These are phyloP conservation scores for Condylura cristata DNA, from an alignment of 2,113 vertebrate species.

Conservation along the genomic window DNA sequence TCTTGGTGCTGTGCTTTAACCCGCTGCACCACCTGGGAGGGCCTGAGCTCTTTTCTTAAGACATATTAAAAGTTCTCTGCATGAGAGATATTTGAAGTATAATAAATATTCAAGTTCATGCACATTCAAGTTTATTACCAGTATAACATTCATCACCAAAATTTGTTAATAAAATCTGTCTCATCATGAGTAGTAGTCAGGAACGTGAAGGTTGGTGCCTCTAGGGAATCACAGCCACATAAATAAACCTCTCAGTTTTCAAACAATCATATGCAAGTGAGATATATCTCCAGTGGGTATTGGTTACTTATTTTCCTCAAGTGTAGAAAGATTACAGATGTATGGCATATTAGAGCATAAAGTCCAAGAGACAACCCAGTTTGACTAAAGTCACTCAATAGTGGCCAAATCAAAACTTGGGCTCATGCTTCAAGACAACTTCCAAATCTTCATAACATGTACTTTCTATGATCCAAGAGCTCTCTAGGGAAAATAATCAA, in stretches of 20 bases:
- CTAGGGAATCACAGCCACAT: background rate
- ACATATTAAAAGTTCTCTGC: background rate
- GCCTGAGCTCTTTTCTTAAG: background rate
- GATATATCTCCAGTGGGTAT: background rate
- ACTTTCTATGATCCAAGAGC: background rate
- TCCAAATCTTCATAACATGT: background rate
- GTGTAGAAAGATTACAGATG: slow-evolving; percentile 9
- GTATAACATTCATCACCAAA: background rate
- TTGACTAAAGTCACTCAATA: background rate
- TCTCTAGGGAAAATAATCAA: background rate
- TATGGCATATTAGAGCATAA: background rate
- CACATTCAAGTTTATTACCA: slow-evolving; percentile 17
- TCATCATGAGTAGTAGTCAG: background rate
- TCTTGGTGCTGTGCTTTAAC: too few relatives aligned
- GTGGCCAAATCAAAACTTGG: slow-evolving; percentile 10
- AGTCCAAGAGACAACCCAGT: background rate
- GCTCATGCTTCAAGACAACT: background rate
- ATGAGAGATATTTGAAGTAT: slow-evolving; percentile 46
- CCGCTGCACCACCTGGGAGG: too few relatives aligned
- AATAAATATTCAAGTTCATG: slow-evolving; percentile 1
- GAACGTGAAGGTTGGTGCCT: background rate
- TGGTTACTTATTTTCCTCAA: background rate
- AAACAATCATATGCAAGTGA: background rate
- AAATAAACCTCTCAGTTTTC: background rate
- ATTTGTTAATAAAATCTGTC: background rate